Evolutionary conservation across 2,888 invertebrate species (phyloP).

Genomic region (Drosophila pseudotalamancana): DNA sequence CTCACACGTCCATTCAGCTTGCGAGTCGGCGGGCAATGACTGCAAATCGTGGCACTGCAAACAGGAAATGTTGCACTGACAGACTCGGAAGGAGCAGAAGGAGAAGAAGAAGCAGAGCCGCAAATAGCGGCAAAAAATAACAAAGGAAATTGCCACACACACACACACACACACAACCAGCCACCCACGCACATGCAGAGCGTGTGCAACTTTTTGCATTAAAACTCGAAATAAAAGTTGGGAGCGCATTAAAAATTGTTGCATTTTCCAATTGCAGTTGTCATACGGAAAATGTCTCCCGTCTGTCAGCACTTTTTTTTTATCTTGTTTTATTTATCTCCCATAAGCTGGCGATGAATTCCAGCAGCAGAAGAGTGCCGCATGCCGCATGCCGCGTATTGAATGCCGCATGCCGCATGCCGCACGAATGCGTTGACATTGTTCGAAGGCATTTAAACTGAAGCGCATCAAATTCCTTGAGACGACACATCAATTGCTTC

Average conservation of each 20-base stretch:
- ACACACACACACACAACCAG: neutral
- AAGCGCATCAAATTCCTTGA: constrained; percentile 17
- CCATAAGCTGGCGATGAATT: constrained; percentile 47
- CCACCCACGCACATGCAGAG: constrained; percentile 5
- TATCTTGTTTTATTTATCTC: neutral
- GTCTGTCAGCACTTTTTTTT: constrained; percentile 42
- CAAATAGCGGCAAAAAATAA: constrained; percentile 17
- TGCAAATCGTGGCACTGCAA: constrained; percentile 75
- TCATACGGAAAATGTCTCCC: constrained; percentile 40
- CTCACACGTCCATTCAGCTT: constrained; percentile 52
- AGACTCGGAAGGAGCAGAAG: constrained; percentile 26
- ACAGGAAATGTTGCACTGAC: constrained; percentile 72
- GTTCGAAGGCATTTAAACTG: constrained; percentile 26
- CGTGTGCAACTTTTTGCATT: constrained; percentile 68
- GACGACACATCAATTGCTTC: constrained; percentile 22
- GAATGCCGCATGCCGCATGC: constrained; percentile 4
- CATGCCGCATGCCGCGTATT: constrained; percentile 12
- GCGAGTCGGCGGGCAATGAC: constrained; percentile 42
- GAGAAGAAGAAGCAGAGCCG: constrained; percentile 26
- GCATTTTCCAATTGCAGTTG: constrained; percentile 61
- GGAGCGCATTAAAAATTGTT: constrained; percentile 78
- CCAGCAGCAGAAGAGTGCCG: constrained; percentile 1
- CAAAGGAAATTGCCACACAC: constrained; percentile 30
- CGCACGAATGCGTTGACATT: constrained; percentile 21
- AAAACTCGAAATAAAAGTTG: constrained; percentile 73